These are phyloP conservation scores for Sphenodon punctatus DNA, from an alignment of 2,797 vertebrate genomes.

Conservation along the genomic window DNA sequence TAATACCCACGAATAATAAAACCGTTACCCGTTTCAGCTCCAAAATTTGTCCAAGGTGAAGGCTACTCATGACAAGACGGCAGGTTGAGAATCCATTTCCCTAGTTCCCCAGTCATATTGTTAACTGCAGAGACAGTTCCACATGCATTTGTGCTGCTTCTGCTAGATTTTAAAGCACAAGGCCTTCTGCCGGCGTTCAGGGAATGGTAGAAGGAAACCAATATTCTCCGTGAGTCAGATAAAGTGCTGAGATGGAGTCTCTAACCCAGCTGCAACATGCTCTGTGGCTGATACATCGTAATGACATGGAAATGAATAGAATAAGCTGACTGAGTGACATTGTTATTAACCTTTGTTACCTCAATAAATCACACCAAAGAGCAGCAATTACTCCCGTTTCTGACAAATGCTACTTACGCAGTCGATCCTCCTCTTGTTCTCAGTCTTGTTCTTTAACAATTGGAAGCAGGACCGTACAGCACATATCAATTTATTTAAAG, in stretches of 20 bases:
- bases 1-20: no score
- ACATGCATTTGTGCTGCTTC: fast-evolving
- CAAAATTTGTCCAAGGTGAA: neutral
- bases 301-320: conserved; percentile 86
- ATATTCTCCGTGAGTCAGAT: neutral
- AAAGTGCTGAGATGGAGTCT: neutral
- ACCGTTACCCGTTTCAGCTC: no score
- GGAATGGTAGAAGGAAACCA: neutral
- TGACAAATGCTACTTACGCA: conserved; percentile 57
- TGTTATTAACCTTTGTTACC: conserved; percentile 88
- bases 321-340: conserved; percentile 83
- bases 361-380: conserved; percentile 86
- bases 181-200: neutral
- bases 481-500: neutral
- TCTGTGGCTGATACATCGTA: conserved; percentile 72
- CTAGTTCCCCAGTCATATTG: neutral
- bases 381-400: conserved; percentile 82
- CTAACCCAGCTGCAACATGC: conserved; percentile 61
- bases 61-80: fast-evolving
- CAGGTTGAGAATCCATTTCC: neutral
- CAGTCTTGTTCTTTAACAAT: neutral
- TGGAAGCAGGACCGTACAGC: neutral
- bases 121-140: fast-evolving
- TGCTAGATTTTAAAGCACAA: neutral
- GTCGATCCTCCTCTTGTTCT: conserved; percentile 20